Conservation (phyloP, 2,113 vertebrate species). For the Kryptolebias marmoratus region DNA sequence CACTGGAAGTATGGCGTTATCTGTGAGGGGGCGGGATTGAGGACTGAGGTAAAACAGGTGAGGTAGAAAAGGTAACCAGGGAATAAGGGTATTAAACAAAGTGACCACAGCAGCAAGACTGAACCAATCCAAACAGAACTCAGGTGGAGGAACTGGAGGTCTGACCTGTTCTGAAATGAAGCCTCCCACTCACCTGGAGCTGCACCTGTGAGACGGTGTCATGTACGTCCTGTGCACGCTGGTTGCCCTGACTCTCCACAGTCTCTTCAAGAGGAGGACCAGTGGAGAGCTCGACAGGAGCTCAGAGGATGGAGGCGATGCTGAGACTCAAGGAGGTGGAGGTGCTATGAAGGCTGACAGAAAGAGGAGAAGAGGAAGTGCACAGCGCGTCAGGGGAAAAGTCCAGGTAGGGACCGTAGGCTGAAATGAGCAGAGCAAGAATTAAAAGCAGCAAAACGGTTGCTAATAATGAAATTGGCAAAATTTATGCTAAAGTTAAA, state of each 20-base stretch:
- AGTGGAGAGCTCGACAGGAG: background rate
- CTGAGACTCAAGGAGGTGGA: background rate
- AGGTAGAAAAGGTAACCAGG: background rate
- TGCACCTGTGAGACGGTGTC: slow-evolving; percentile 11
- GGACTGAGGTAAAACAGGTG: slow-evolving; percentile 43
- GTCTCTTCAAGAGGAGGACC: slow-evolving; percentile 61
- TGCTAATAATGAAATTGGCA: too few species aligned
- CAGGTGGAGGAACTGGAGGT: background rate
- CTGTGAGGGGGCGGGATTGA: background rate
- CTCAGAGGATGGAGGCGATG: background rate
- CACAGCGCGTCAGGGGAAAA: background rate
- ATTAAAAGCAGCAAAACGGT: too few species aligned
- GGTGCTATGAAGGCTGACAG: background rate
- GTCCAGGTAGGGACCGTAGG: slow-evolving; percentile 62
- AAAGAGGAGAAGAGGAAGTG: background rate
- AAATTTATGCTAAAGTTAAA: too few species aligned
- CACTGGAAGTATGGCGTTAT: slow-evolving; percentile 16
- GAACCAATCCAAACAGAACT: background rate
- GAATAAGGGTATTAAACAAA: slow-evolving; percentile 7
- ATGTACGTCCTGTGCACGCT: slow-evolving; percentile 79
- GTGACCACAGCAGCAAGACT: slow-evolving; percentile 14
- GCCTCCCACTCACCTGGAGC: background rate
- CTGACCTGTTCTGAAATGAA: background rate
- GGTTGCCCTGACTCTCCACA: slow-evolving; percentile 68
- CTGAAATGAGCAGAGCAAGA: too few species aligned